Conservation (phyloP, 2,888 invertebrate species). For the Leptogaster cylindrica region DNA sequence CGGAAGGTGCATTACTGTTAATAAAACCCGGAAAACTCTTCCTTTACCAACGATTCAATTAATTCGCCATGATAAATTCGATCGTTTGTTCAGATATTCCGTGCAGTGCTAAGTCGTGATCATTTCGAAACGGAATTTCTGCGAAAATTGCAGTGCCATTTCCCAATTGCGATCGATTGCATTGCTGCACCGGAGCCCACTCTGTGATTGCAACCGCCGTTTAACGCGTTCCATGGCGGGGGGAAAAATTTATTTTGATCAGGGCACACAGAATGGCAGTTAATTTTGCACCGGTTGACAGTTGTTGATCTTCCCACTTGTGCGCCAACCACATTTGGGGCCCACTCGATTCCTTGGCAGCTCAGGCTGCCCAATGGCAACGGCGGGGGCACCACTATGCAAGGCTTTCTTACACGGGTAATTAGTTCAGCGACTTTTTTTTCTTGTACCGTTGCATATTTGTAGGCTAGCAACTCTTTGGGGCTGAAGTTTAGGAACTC, state of each 20-base stretch:
- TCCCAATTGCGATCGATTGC: neutral
- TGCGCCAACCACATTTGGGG: neutral
- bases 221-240: neutral
- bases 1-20: too few relatives aligned
- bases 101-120: too few relatives aligned
- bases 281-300: neutral
- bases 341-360: neutral
- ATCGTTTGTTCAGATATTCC: neutral
- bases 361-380: neutral
- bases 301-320: neutral
- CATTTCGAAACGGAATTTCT: slow-evolving; percentile 3
- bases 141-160: neutral
- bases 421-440: slow-evolving; percentile 5
- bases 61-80: neutral
- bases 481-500: neutral
- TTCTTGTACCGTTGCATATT: neutral
- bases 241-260: neutral
- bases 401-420: neutral
- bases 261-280: too few relatives aligned
- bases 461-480: neutral
- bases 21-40: too few relatives aligned
- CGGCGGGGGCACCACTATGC: neutral
- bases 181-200: neutral
- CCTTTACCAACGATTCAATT: too few relatives aligned
- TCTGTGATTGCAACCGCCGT: neutral